Percentiles rank a stretch among this genome's conserved stretches.
Evolutionary conservation across 2,113 vertebrate genomes (phyloP).

Genomic region (Dicaeum eximium): DNA sequence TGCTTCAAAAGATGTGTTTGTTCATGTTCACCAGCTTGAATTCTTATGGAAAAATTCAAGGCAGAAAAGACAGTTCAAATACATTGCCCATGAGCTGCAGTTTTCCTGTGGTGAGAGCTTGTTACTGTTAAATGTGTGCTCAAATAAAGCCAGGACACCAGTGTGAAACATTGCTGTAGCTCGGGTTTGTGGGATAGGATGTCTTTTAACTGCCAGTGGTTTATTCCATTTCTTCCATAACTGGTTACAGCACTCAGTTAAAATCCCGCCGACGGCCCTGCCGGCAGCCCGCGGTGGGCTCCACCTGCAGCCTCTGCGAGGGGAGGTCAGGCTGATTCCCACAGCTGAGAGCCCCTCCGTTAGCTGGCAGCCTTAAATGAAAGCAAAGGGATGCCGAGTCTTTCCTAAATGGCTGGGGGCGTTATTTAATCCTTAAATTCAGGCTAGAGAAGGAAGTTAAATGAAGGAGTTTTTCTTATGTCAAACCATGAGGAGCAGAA

Average conservation of each 20-base stretch:
- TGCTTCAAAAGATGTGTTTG: not conserved
- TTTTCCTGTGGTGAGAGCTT: not conserved
- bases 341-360: not conserved
- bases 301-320: not conserved
- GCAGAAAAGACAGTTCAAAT: not conserved
- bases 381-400: not conserved
- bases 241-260: not conserved
- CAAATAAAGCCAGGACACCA: not conserved
- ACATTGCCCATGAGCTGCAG: not conserved
- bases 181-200: not conserved
- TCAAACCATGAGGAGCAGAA: not conserved
- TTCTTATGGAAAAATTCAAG: not conserved
- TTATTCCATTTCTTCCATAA: not conserved
- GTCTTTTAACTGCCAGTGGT: not conserved
- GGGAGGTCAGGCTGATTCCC: rapidly evolving
- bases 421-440: not conserved
- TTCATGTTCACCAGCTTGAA: not conserved
- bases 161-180: not conserved
- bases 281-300: rapidly evolving
- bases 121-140: rapidly evolving
- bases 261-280: rapidly evolving
- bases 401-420: not conserved
- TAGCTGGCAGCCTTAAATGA: not conserved
- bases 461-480: not conserved
- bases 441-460: not conserved